phyloP scores from a whole-genome alignment of 1,140 invertebrate species.

The Bilobella aurantiaca region DNA sequence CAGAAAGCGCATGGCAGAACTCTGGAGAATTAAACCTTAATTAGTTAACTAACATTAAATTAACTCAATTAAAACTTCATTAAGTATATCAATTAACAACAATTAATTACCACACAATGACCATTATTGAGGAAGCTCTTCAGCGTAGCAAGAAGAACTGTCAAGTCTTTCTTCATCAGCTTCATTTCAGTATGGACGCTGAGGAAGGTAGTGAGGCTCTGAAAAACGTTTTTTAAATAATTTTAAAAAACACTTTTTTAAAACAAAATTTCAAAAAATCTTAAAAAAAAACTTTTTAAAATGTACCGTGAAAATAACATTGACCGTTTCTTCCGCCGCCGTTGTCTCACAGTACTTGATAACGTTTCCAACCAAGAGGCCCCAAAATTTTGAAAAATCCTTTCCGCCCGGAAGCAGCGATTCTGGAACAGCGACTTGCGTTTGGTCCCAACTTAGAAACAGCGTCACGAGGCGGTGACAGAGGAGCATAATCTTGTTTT shows the following conservation, averaged over 20 bases:
- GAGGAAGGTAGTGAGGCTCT: constrained; percentile 18
- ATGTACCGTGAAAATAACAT: neutral
- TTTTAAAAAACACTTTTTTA: neutral
- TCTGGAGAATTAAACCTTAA: neutral
- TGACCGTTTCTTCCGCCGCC: neutral
- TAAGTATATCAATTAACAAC: neutral
- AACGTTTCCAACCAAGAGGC: neutral
- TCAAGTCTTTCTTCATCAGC: constrained; percentile 16
- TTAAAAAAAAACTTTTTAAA: constrained; percentile 15
- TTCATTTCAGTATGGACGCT: constrained; percentile 15
- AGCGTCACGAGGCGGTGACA: neutral
- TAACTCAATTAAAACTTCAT: neutral
- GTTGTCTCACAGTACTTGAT: neutral
- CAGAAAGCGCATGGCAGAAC: constrained; percentile 13
- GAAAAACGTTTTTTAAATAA: constrained; percentile 1
- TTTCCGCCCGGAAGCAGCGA: neutral
- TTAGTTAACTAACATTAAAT: neutral
- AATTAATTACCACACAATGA: constrained; percentile 19
- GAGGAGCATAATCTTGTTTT: neutral
- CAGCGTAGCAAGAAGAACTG: constrained; percentile 15
- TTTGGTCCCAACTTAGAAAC: neutral
- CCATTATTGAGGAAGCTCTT: constrained; percentile 17
- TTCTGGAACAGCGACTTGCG: neutral
- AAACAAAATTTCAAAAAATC: constrained; percentile 13
- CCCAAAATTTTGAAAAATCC: neutral